These are phyloP conservation scores for Melanostigma gelatinosum DNA, from an alignment of 2,113 vertebrate genomes.

Conservation along the genomic window DNA sequence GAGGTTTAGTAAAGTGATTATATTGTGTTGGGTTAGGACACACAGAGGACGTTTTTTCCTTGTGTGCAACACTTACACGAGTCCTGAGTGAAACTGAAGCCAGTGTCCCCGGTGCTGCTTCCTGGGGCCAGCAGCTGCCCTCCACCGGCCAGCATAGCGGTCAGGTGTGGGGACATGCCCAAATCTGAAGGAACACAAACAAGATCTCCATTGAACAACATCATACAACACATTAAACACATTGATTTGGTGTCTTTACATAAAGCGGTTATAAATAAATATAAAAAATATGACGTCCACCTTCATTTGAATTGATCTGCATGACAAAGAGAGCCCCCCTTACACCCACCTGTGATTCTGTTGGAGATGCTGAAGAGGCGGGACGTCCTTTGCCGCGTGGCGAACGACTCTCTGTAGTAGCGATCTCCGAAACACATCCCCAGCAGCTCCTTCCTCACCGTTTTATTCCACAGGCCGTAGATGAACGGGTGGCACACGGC, in stretches of 20 bases:
- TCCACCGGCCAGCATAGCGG: conserved; percentile 92
- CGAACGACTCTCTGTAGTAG: conserved; percentile 94
- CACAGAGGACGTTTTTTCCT: background rate
- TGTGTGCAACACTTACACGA: conserved; percentile 85
- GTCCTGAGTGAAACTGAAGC: conserved; percentile 98
- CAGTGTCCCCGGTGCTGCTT: conserved; percentile 97
- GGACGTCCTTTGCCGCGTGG: conserved; percentile 89
- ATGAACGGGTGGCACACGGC: conserved; percentile 95
- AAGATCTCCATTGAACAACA: background rate
- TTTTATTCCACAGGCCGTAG: conserved; percentile 99
- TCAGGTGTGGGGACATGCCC: conserved; percentile 97
- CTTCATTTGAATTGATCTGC: background rate
- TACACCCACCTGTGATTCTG: conserved; percentile 91
- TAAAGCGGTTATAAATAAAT: background rate
- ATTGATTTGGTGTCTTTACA: background rate
- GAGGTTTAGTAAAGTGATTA: background rate
- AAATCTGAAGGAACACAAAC: conserved; percentile 85
- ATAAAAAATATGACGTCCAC: too few relatives aligned
- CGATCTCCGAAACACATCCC: conserved; percentile 97
- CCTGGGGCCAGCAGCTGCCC: conserved; percentile 89
- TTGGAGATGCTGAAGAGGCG: conserved; percentile 98
- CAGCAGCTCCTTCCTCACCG: conserved; percentile 95
- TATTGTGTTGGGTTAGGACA: background rate
- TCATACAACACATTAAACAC: background rate
- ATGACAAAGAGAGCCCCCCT: background rate